Base-by-base conservation (phyloP, 2,797 vertebrate species). In the Ciconia nigra region DNA sequence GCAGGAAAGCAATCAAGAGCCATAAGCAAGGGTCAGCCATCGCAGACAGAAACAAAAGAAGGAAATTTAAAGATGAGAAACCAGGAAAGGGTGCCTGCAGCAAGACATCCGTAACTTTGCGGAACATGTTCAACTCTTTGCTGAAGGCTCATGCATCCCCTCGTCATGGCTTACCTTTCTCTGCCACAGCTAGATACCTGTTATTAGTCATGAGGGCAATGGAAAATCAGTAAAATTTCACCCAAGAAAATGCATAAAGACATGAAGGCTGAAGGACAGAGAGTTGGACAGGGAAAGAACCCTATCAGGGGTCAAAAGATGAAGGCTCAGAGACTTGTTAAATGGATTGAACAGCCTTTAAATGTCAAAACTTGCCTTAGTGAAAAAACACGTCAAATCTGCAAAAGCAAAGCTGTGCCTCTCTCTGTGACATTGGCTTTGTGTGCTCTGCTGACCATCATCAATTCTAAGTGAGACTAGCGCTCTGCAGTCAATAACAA, bases 261-360 rank as follows among this genome's bases (percentile, higher is more conserved):
- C 16, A 15, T 5, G 9, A 65, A 70, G 31, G n/a, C 63, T 65
- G 52, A 71, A 65, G 35, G 63, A 59, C 22, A 58, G n/a, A 14
- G 14, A 46, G 29, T 1, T 6, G n/a, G 72, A 8, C 25, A 35
- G 51, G 35, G 29, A 46, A 57, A 49, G 39, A 62, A 59, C 20
- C 0, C 0, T 7, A 26, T 2, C 6, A 26, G 18, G 19, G 4
- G 1, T 35, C 59, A 59, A 18, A 66, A n/a, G 29, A 57, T 5
- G 35, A 80, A 52, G 28, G 46, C 54, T 37, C 25, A 39, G 66
- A 35, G 26, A 65, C 18, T n/a, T 35, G 7, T 11, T 49, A 51
- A 25, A 52, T 12, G 2, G 52, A 17, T 1, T 24, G 37, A 77
- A 67, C 10, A 65, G n/a, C 46, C 42, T 83, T 39, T 12, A 52